These are phyloP conservation scores for Coremacera marginata DNA, from an alignment of 2,888 invertebrate genomes.

Conservation along the genomic window DNA sequence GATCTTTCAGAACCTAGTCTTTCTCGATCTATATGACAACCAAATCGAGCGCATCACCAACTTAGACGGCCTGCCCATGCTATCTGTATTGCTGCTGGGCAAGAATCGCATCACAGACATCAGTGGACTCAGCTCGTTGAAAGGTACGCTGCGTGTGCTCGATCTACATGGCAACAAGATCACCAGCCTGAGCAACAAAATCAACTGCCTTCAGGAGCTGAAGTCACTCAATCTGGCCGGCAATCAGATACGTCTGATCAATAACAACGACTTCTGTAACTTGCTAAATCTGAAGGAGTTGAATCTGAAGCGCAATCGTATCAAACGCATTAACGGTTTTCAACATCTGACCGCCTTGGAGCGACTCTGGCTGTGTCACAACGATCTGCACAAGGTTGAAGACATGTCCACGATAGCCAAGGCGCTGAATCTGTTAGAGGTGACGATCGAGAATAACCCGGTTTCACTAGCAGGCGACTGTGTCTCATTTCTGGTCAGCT, in stretches of 20 bases:
- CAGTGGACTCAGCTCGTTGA: conserved; percentile 61
- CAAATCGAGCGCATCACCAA: conserved; percentile 89
- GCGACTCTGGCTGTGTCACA: conserved; percentile 70
- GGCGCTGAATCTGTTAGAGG: conserved; percentile 81
- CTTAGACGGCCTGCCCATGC: conserved; percentile 80
- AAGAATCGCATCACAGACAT: conserved; percentile 80
- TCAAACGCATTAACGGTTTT: conserved; percentile 85
- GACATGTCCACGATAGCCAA: conserved; percentile 87
- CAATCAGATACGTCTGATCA: conserved; percentile 85
- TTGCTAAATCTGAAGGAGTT: conserved; percentile 84
- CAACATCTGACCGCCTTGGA: conserved; percentile 81
- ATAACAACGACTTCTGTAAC: conserved; percentile 82
- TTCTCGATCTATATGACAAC: conserved; percentile 94
- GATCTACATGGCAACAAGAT: conserved; percentile 96
- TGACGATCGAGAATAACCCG: conserved; percentile 89
- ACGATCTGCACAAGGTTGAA: conserved; percentile 79
- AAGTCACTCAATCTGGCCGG: conserved; percentile 94
- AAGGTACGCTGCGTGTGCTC: conserved; percentile 83
- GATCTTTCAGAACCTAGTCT: conserved; percentile 78
- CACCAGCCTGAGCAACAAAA: conserved; percentile 67
- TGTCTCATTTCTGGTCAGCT: conserved; percentile 84
- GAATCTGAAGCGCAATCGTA: conserved; percentile 88
- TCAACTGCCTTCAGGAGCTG: conserved; percentile 78
- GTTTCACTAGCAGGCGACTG: conserved; percentile 85
- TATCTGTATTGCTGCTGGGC: conserved; percentile 89